A percentile compares a stretch with the other conserved stretches of the same genome.
These are phyloP conservation scores for Urocolius indicus DNA, from an alignment of 2,113 vertebrate species.

Conservation along the genomic window DNA sequence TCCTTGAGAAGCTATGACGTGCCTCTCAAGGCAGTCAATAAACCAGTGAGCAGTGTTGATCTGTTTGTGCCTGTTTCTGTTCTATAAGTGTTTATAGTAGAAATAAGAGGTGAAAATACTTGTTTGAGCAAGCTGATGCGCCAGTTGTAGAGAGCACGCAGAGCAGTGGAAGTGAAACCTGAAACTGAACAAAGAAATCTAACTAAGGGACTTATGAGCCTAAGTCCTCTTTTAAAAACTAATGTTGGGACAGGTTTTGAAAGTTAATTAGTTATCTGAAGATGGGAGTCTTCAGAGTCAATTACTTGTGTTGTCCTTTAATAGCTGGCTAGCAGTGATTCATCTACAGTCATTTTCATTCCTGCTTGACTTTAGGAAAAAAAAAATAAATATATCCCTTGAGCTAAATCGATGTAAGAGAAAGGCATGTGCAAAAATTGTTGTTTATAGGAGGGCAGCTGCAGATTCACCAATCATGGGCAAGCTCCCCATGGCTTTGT, in stretches of 20 bases:
- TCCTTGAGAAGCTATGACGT: background rate
- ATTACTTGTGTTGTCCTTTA: background rate
- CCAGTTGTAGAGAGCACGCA: background rate
- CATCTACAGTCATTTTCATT: background rate
- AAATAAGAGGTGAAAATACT: constrained; percentile 26
- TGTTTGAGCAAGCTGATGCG: constrained; percentile 46
- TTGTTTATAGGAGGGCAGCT: background rate
- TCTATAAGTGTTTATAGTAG: background rate
- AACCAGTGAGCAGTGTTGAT: background rate
- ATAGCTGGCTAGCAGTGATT: background rate
- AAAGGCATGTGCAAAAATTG: background rate
- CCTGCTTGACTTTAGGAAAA: background rate
- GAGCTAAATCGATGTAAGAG: background rate
- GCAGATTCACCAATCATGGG: background rate
- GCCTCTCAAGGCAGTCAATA: background rate
- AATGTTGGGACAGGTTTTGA: background rate
- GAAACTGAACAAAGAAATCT: background rate
- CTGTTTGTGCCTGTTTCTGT: constrained; percentile 16
- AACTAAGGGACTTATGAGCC: background rate
- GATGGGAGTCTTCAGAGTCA: background rate
- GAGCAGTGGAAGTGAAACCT: background rate
- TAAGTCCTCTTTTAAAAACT: background rate
- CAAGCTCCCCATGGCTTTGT: background rate
- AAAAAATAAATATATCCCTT: background rate
- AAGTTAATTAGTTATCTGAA: background rate